phyloP scores from a whole-genome alignment of 2,888 invertebrate species.

The Pammene aurita region DNA sequence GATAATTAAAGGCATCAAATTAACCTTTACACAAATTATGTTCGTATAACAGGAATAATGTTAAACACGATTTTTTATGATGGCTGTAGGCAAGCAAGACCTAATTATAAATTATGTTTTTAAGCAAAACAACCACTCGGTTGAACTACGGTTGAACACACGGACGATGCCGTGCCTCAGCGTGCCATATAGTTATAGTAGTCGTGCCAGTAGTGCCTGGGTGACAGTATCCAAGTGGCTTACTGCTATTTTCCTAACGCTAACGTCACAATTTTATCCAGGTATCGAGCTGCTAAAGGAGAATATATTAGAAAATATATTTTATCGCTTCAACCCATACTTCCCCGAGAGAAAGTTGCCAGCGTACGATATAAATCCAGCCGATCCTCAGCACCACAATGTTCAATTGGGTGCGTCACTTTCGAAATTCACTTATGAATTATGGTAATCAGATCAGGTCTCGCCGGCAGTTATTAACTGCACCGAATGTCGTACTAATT shows the following conservation, averaged over 20 bases:
- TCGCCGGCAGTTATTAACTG: conserved; percentile 18
- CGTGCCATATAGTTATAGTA: too few relatives aligned
- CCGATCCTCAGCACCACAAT: conserved; percentile 58
- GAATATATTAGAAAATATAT: conserved; percentile 69
- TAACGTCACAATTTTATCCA: conserved; percentile 43
- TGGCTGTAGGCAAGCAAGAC: neutral
- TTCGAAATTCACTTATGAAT: conserved; percentile 27
- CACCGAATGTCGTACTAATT: conserved; percentile 18
- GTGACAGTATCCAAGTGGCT: too few relatives aligned
- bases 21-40: too few relatives aligned
- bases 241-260: neutral
- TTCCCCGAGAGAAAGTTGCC: conserved; percentile 63
- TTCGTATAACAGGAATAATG: too few relatives aligned
- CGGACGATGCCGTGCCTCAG: too few relatives aligned
- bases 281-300: conserved; percentile 68
- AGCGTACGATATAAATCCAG: conserved; percentile 61
- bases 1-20: too few relatives aligned
- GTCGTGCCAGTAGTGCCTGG: too few relatives aligned
- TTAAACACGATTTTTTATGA: too few relatives aligned
- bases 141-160: too few relatives aligned
- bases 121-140: too few relatives aligned
- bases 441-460: conserved; percentile 34
- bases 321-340: conserved; percentile 74
- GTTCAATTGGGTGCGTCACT: conserved; percentile 62
- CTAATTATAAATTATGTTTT: too few relatives aligned